These are phyloP conservation scores for Mythimna ferrago DNA, from an alignment of 2,888 invertebrate genomes.

Conservation along the genomic window DNA sequence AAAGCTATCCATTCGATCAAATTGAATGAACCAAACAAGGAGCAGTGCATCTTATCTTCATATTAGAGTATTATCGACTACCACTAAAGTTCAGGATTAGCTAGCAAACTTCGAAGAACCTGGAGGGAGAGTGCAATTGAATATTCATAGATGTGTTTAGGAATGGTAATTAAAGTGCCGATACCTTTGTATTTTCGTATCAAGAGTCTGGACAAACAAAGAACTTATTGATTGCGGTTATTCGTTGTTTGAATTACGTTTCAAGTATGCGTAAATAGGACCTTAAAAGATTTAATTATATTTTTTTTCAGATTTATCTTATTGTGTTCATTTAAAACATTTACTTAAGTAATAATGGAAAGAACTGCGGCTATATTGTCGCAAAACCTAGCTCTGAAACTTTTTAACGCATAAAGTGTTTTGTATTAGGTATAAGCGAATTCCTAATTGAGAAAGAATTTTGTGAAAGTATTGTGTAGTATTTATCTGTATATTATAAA, in stretches of 20 bases:
- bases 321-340: too few species aligned
- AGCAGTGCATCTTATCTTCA: conserved; percentile 28
- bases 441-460: too few species aligned
- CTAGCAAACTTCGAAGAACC: conserved; percentile 37
- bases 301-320: too few species aligned
- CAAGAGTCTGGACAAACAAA: neutral
- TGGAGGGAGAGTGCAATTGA: conserved; percentile 24
- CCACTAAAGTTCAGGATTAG: conserved; percentile 36
- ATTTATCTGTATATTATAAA: too few species aligned
- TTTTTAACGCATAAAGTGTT: too few species aligned
- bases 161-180: conserved; percentile 5
- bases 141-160: conserved; percentile 49
- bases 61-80: conserved; percentile 34
- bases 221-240: neutral
- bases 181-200: neutral
- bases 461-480: too few species aligned
- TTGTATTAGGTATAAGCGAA: too few species aligned
- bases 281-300: neutral
- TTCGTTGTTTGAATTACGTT: neutral
- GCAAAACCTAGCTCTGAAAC: too few species aligned
- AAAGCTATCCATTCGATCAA: conserved; percentile 30
- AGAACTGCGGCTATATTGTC: too few species aligned
- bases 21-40: conserved; percentile 21
- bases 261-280: neutral
- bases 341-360: too few species aligned